Base-by-base conservation (phyloP, 1,140 invertebrate species). In the Sycophaga agraensis region DNA sequence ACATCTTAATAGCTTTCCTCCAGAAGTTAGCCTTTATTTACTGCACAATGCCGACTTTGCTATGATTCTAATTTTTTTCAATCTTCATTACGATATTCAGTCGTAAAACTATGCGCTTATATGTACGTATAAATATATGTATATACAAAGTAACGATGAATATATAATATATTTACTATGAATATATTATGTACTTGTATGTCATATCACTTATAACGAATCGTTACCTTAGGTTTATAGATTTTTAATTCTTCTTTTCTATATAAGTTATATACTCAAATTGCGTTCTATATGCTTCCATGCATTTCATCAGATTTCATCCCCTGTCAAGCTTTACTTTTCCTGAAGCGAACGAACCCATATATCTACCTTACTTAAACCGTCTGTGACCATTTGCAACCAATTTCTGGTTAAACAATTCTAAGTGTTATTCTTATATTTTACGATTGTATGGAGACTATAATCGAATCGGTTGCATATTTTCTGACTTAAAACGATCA, bases 51-150 rank as follows among this genome's bases (percentile, higher is more conserved):
- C n/a, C n/a, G n/a, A n/a, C n/a, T 39, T 39, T 53, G 16, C 8
- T 53, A 37, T 39, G 40, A 43, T 58, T 59, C 21, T 45, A 50
- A 62, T 62, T 63, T 63, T 55, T 59, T 64, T 48, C 35, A 51
- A 54, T 59, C 60, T 59, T 69, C 67, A 67, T 77, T 78, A 80
- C 66, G 73, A 73, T 79, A 78, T 79, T 80, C 78, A 80, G 78
- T 80, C 78, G 70, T 73, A 77, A 77, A 77, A 71, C 74, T 78
- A 80, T 75, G 68, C 73, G 68, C 70, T 66, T 75, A 73, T 70
- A 69, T 71, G 68, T 71, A 66, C 72, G 68, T 74, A 73, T 74
- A 74, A 73, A 73, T 70, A 74, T 72, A 75, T 72, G 68, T 73
- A 70, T 71, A 72, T 72, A 71, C 66, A 71, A 68, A 72, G 67